Percentiles rank a stretch among this genome's conserved stretches.
Conservation (phyloP, 2,113 vertebrate species). For the Pomatostomus ruficeps region DNA sequence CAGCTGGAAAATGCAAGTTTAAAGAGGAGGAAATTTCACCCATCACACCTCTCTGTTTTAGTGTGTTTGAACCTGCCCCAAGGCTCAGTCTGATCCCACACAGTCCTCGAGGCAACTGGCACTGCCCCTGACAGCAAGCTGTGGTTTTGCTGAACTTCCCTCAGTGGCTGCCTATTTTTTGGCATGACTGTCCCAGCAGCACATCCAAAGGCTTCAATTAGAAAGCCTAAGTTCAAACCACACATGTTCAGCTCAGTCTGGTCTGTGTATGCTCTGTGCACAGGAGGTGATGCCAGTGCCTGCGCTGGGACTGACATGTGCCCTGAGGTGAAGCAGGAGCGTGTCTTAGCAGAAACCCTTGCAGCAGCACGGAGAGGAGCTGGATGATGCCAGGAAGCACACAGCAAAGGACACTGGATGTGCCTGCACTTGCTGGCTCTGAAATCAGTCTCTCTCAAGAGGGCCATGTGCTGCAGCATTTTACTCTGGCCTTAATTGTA, state of each 20-base stretch:
- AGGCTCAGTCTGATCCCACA: not conserved
- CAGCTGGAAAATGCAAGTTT: not conserved
- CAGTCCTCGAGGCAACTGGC: not conserved
- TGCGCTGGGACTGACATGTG: not conserved
- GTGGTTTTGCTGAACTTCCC: not conserved
- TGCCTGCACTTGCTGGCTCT: not conserved
- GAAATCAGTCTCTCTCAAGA: not conserved
- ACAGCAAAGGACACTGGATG: not conserved
- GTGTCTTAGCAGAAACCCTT: not conserved
- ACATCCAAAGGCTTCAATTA: not conserved
- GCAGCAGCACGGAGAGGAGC: not conserved
- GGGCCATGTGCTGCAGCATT: not conserved
- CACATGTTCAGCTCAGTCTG: accelerated
- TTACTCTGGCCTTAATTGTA: not conserved
- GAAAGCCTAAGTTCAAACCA: not conserved
- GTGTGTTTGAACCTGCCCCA: not conserved
- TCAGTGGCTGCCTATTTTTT: not conserved
- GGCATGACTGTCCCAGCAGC: not conserved
- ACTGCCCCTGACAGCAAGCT: not conserved
- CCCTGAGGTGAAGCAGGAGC: not conserved
- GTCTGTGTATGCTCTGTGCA: not conserved
- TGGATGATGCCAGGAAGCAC: not conserved
- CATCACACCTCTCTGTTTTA: not conserved
- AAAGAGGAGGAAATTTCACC: not conserved
- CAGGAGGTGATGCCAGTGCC: not conserved